Percentiles rank a stretch among this genome's conserved stretches.
Conservation (phyloP, 2,888 invertebrate species). For the Hydropsyche betteni region DNA sequence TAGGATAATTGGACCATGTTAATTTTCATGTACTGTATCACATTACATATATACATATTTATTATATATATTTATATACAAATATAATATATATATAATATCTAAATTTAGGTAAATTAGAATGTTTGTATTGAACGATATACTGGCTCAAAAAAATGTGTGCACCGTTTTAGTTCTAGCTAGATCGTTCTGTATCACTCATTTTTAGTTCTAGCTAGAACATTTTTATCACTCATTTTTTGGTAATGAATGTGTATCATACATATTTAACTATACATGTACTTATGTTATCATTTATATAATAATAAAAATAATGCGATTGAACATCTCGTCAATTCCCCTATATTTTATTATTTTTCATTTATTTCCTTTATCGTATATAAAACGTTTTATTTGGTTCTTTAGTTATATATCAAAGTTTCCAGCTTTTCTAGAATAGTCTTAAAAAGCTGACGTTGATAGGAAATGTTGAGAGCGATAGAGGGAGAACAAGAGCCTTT, state of each 20-base stretch:
- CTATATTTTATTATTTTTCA: conserved; percentile 1
- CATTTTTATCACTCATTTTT: conserved; percentile 51
- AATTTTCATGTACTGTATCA: conserved; percentile 22
- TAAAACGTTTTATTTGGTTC: background rate
- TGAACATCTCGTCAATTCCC: conserved; percentile 10
- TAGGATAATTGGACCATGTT: conserved; percentile 33
- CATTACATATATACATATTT: conserved; percentile 8
- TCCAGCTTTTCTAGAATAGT: no score
- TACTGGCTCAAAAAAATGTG: conserved; percentile 50
- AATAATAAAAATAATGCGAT: conserved; percentile 48
- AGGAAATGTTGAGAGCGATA: no score
- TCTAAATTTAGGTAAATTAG: conserved; percentile 36
- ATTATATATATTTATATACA: conserved; percentile 9
- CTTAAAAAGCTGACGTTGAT: no score
- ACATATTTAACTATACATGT: conserved; percentile 49
- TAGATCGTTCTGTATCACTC: conserved; percentile 51
- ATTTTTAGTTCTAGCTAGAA: conserved; percentile 50
- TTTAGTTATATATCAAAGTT: no score
- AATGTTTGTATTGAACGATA: conserved; percentile 45
- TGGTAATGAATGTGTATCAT: conserved; percentile 47
- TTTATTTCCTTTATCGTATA: background rate
- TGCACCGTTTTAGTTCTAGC: conserved; percentile 50
- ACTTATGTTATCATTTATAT: conserved; percentile 49
- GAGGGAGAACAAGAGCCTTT: no score
- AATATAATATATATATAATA: conserved; percentile 25